Base-by-base conservation (phyloP, 1,140 invertebrate species). In the Danaus melanippus region DNA sequence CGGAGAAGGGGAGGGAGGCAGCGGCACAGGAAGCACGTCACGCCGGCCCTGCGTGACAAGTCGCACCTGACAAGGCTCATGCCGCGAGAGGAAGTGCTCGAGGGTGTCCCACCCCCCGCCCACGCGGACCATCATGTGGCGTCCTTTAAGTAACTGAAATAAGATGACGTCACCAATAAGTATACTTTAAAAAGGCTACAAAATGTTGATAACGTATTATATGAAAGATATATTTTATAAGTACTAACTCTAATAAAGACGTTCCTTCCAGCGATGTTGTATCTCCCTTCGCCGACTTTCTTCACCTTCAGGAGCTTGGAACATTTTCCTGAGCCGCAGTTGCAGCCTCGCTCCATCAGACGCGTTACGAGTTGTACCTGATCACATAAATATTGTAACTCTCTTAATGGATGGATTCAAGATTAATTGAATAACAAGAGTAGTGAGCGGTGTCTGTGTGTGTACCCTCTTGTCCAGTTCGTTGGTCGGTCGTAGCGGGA, bases 51-150 rank as follows among this genome's bases (percentile, higher is more conserved):
- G 76, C 86, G 87, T 91, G 71, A 90, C 87, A 60, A 91, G 89
- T 86, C 91, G 92, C 89, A 92, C 92, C 90, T 94, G 92, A 88
- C 94, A 96, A 44, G 96, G 95, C 80, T 97, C 95, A 87, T 97
- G 95, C 56, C 94, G 92, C 70, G 93, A 91, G 71, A 97, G 88
- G 85, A 97, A 98, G 86, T 97, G 95, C 74, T 96, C 94, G 72
- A 98, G 87, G 9, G 96, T 97, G 83, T 97, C 95, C 96, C 95
- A 97, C 45, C 95, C 92, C 49, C 96, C 96, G 45, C 96, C 96
- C 12, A 97, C 95, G 69, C 96, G 90, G 9, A 98, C 96, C 96
- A 97, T 98, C 88, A 97, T 96, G 82, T 96, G 94, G 45, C 92
- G 89, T 46, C 93, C 93, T 75, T 95, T 95, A 68, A 96, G 86